Evolutionary conservation across 2,888 invertebrate species (phyloP).

Genomic region (Hypomecis punctinalis): DNA sequence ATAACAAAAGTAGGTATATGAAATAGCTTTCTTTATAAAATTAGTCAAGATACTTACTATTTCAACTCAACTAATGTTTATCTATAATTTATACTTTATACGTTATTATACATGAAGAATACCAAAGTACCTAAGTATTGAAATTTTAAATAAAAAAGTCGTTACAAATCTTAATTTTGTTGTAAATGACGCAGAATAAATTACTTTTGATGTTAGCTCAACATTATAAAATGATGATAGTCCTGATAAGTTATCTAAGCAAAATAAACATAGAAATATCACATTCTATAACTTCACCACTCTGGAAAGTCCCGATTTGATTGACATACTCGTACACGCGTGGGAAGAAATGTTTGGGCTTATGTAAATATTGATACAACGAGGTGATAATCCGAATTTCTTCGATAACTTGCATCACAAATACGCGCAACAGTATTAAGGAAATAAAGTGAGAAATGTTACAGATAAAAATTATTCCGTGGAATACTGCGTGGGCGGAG

Average conservation of each 20-base stretch:
- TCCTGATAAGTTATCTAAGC: conserved; percentile 42
- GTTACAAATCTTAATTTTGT: neutral
- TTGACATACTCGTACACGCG: conserved; percentile 43
- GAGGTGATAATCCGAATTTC: conserved; percentile 36
- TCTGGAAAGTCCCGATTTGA: conserved; percentile 42
- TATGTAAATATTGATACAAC: conserved; percentile 46
- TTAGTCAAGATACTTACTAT: too few relatives aligned
- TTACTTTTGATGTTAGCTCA: conserved; percentile 17
- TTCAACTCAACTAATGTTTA: too few relatives aligned
- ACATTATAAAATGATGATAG: conserved; percentile 20
- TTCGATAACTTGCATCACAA: conserved; percentile 30
- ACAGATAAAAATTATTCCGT: conserved; percentile 12
- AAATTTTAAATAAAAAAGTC: neutral
- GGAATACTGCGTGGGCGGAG: conserved; percentile 6
- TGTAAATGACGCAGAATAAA: neutral
- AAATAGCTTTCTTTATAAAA: too few relatives aligned
- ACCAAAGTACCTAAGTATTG: too few relatives aligned
- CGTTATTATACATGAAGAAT: too few relatives aligned
- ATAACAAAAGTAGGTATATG: too few relatives aligned
- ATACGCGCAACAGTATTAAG: conserved; percentile 16
- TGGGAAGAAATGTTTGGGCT: conserved; percentile 46
- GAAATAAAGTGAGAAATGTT: conserved; percentile 23
- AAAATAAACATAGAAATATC: conserved; percentile 43
- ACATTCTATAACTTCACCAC: conserved; percentile 17
- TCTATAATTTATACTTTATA: too few relatives aligned